Evolutionary conservation across 2,888 invertebrate genomes (phyloP).

Genomic region (Diabrotica balteata): DNA sequence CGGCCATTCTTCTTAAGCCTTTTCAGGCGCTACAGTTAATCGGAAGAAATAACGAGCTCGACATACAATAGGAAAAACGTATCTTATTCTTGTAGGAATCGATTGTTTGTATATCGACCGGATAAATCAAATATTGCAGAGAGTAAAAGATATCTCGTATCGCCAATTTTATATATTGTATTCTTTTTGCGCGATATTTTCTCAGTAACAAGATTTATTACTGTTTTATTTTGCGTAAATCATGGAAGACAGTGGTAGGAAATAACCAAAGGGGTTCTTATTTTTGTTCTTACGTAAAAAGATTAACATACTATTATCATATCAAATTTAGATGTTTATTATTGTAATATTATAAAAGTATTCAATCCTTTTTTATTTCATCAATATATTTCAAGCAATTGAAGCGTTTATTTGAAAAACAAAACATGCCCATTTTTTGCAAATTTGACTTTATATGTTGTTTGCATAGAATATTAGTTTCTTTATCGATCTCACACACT

Average conservation of each 20-base stretch:
- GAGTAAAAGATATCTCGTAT: constrained; percentile 33
- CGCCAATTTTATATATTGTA: constrained; percentile 31
- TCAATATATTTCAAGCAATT: too few relatives aligned
- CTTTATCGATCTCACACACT: too few relatives aligned
- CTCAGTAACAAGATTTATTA: constrained; percentile 29
- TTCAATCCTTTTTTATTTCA: too few relatives aligned
- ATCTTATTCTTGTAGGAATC: constrained; percentile 44
- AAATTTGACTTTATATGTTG: too few relatives aligned
- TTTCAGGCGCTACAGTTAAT: constrained; percentile 57
- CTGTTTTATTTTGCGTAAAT: constrained; percentile 26
- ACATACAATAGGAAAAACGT: constrained; percentile 49
- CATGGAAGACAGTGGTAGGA: constrained; percentile 6
- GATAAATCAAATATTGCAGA: constrained; percentile 38
- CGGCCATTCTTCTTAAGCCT: constrained; percentile 53
- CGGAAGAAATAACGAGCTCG: constrained; percentile 54
- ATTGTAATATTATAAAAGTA: too few relatives aligned
- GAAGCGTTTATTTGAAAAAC: too few relatives aligned
- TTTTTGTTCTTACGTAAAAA: too few relatives aligned
- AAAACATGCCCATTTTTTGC: too few relatives aligned
- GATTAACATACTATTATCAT: too few relatives aligned
- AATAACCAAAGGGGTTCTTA: neutral
- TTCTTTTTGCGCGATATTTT: constrained; percentile 28
- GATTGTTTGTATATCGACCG: constrained; percentile 42
- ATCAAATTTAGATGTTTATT: too few relatives aligned
- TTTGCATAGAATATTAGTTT: too few relatives aligned